Evolutionary conservation across 2,113 vertebrate genomes (phyloP).

Genomic region (Channa argus): DNA sequence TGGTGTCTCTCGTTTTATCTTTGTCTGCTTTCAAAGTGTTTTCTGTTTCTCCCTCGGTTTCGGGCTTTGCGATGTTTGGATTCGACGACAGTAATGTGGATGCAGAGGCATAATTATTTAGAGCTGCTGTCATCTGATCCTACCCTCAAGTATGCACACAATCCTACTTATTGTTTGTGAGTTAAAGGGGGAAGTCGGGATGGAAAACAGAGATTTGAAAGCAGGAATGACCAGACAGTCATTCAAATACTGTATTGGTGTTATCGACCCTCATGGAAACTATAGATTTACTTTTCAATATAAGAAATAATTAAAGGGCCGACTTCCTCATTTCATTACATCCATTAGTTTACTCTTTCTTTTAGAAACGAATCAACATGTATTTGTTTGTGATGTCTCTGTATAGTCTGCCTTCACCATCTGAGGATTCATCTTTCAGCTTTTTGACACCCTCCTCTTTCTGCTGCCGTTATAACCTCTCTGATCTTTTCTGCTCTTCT

Average conservation of each 20-base stretch:
- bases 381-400: no score
- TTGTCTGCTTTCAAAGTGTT: conserved; percentile 14
- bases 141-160: not conserved
- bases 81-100: not conserved
- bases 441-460: not conserved
- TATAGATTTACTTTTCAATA: not conserved
- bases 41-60: conserved; percentile 11
- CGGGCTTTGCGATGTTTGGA: not conserved
- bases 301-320: no score
- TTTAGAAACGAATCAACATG: no score
- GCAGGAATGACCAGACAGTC: not conserved
- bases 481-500: conserved; percentile 28
- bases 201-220: not conserved
- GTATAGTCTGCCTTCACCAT: not conserved
- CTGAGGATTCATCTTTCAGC: conserved; percentile 6
- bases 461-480: conserved; percentile 8
- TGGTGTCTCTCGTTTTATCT: conserved; percentile 7
- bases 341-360: not conserved
- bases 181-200: not conserved
- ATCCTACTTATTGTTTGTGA: not conserved
- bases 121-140: not conserved
- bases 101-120: not conserved
- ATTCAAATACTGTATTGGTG: no score
- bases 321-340: no score
- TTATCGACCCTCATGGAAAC: no score